phyloP scores from a whole-genome alignment of 2,113 vertebrate species.

The Lepisosteus osseus region DNA sequence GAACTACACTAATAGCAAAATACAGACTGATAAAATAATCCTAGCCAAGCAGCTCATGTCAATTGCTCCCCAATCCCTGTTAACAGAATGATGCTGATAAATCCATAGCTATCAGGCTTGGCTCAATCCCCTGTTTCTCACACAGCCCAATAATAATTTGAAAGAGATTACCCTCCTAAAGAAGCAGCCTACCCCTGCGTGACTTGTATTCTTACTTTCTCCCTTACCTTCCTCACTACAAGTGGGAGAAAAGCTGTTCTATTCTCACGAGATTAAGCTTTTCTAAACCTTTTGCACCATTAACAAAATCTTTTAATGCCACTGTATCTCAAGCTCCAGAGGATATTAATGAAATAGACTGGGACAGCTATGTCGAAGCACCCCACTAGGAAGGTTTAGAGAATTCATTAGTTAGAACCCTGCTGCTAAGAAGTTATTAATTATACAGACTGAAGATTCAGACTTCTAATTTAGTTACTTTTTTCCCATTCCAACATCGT shows the following conservation, averaged over 20 bases:
- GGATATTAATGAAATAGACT: neutral
- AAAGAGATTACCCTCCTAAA: neutral
- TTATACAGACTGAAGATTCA: no score
- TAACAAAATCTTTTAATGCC: neutral
- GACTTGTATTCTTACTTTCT: neutral
- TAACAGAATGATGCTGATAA: neutral
- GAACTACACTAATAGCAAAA: neutral
- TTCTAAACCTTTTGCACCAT: neutral
- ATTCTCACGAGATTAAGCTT: neutral
- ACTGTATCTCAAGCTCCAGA: neutral
- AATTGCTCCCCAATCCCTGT: neutral
- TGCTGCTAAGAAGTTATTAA: no score
- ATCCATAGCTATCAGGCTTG: neutral
- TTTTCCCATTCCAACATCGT: no score
- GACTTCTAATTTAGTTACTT: no score
- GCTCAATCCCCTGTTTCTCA: neutral
- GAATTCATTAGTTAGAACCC: no score
- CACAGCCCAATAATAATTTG: neutral
- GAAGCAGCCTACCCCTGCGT: neutral
- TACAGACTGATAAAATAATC: neutral
- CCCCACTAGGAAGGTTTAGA: no score
- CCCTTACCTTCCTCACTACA: no score
- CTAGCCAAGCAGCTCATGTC: neutral
- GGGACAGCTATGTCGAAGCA: neutral
- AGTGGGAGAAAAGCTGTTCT: no score